Evolutionary conservation across 2,888 invertebrate species (phyloP).

Genomic region (Drosophila differens): DNA sequence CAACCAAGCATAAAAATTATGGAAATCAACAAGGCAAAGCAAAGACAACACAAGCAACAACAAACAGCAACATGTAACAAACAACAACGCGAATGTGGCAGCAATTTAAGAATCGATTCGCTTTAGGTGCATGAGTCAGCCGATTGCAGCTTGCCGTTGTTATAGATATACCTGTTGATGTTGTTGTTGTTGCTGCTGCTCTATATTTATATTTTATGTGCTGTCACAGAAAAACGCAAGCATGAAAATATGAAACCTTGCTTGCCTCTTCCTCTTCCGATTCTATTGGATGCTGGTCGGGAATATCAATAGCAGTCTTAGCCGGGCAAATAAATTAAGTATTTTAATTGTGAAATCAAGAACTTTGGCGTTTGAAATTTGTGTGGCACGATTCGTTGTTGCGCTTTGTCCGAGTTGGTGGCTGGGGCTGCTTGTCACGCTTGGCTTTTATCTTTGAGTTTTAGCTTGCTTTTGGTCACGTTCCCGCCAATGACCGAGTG

Average conservation of each 20-base stretch:
- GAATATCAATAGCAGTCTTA: slow-evolving; percentile 43
- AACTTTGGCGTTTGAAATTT: slow-evolving; percentile 51
- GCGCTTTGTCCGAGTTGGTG: slow-evolving; percentile 17
- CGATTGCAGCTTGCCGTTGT: slow-evolving; percentile 26
- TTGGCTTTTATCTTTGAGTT: slow-evolving; percentile 49
- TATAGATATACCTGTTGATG: slow-evolving; percentile 18
- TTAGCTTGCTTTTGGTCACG: slow-evolving; percentile 52
- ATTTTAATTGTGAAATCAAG: slow-evolving; percentile 76
- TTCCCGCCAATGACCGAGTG: slow-evolving; percentile 37
- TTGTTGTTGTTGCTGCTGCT: slow-evolving; percentile 19
- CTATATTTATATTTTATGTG: slow-evolving; percentile 61
- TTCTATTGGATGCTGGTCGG: slow-evolving; percentile 22
- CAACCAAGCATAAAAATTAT: slow-evolving; percentile 70
- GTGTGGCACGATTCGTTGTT: slow-evolving; percentile 61
- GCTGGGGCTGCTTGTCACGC: slow-evolving; percentile 59
- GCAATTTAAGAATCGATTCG: slow-evolving; percentile 51
- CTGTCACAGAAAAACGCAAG: slow-evolving; percentile 60
- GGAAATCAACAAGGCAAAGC: slow-evolving; percentile 52
- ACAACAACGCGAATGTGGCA: slow-evolving; percentile 35
- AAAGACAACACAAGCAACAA: slow-evolving; percentile 10
- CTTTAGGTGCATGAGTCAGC: slow-evolving; percentile 61
- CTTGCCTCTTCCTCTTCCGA: slow-evolving; percentile 37
- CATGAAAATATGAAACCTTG: slow-evolving; percentile 58
- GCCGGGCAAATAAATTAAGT: slow-evolving; percentile 65
- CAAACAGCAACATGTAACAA: slow-evolving; percentile 26